These are phyloP conservation scores for Caenorhabditis wallacei DNA, from an alignment of 2,888 invertebrate genomes.

Conservation along the genomic window DNA sequence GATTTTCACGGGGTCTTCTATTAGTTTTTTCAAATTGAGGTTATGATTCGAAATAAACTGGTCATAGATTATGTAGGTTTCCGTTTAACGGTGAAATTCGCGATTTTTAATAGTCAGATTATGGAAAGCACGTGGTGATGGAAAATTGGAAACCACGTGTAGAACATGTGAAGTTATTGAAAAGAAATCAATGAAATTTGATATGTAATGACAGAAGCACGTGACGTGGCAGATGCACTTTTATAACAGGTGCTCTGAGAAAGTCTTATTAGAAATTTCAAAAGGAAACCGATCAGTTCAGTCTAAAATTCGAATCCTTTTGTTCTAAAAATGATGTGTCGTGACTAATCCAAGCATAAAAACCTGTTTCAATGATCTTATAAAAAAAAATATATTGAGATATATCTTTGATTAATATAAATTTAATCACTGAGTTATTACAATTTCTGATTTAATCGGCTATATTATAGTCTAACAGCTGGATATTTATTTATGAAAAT, in stretches of 20 bases:
- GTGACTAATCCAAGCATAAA: background rate
- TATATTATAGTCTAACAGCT: slow-evolving; percentile 8
- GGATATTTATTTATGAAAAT: background rate
- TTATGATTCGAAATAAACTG: slow-evolving; percentile 16
- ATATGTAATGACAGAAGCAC: background rate
- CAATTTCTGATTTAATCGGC: background rate
- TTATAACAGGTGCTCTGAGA: slow-evolving; percentile 8
- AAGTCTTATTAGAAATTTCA: background rate
- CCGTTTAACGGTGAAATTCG: background rate
- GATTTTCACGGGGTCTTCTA: slow-evolving; percentile 27
- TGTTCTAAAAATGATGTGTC: slow-evolving; percentile 16
- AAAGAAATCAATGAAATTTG: background rate
- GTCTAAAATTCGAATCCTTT: background rate
- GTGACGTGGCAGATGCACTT: slow-evolving; percentile 6
- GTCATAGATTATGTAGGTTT: slow-evolving; percentile 30
- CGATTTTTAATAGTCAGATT: slow-evolving; percentile 21
- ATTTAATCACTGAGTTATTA: background rate
- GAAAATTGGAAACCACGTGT: slow-evolving; percentile 9
- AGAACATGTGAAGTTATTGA: slow-evolving; percentile 1
- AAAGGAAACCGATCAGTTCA: background rate
- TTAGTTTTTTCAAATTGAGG: slow-evolving; percentile 17
- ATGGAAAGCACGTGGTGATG: slow-evolving; percentile 3
- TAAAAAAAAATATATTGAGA: background rate
- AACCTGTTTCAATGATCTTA: slow-evolving; percentile 16
- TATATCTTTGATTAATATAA: slow-evolving; percentile 7